Base-by-base conservation (phyloP, 2,113 vertebrate genomes). In the Mormyrus iriodes region DNA sequence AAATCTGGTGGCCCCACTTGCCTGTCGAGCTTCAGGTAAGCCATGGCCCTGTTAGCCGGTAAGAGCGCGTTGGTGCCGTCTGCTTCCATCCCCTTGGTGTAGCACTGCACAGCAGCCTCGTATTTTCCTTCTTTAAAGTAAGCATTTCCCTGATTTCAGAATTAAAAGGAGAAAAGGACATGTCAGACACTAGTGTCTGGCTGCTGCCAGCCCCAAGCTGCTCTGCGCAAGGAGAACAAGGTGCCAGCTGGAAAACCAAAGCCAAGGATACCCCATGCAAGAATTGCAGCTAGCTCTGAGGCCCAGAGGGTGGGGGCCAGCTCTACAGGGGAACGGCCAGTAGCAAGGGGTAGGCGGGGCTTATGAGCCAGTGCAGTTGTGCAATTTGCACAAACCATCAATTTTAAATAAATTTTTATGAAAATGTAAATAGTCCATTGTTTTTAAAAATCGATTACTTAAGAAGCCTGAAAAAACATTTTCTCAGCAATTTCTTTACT, bases 31-130 rank as follows among this genome's bases (percentile, higher is more conserved):
- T 98, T 99, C 6, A 99, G 94, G 90, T 96, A 97, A 52, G 98
- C 97, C 98, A 99, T 99, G 73, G 98, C 98, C 94, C 98, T 96
- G 93, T 99, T 99, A n/a, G 98, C 98, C 1, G 97, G 97, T 85
- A 99, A 95, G 0, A 99, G 95, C 0, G 96, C 97, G 65, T 99
- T 99, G 91, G 94, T 93, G 90, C 92, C 87, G 95, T 99, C 98
- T 24, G 96, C 98, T 94, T 97, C 95, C 42, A 99, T 97, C 12
- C 98, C 98, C 88, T 93, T 94, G 65, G 95, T 97, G 89, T 99
- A 99, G 90, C 97, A 98, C 9, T 99, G 97, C 42, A 97, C 96
- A 0, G 98, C 98, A 49, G 94, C 93, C 91, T 99, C 97, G 0
- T 99, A 99, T 87, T 97, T 97, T 0, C 98, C 98, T 90, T 98